phyloP scores from a whole-genome alignment of 2,113 vertebrate genomes.

The Crypturellus undulatus region DNA sequence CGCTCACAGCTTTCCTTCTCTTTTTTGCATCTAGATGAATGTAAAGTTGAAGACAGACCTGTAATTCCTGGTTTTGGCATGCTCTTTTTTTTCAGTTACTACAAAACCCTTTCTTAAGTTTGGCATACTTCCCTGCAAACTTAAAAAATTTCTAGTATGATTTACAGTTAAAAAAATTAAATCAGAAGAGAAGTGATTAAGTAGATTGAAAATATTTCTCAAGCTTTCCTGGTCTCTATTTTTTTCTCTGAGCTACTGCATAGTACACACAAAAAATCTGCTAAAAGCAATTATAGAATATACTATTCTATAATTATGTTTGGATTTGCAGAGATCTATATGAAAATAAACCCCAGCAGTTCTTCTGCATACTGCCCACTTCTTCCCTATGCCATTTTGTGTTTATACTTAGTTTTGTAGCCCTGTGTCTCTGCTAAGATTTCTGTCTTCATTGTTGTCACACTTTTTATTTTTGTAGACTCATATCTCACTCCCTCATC shows the following conservation, averaged over 20 bases:
- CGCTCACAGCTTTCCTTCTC: not conserved
- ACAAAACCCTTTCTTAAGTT: not conserved
- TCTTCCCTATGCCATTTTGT: not conserved
- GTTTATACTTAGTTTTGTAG: not conserved
- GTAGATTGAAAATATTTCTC: not conserved
- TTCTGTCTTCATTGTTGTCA: not conserved
- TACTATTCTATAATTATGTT: conserved; percentile 6
- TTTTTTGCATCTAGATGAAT: not conserved
- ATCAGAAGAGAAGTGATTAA: not conserved
- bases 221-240: not conserved
- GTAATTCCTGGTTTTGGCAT: not conserved
- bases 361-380: not conserved
- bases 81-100: not conserved
- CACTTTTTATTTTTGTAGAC: not conserved
- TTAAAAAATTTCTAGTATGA: not conserved
- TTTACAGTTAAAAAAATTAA: not conserved
- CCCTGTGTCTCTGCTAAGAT: not conserved
- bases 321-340: conserved; percentile 14
- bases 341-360: conserved; percentile 10
- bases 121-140: not conserved
- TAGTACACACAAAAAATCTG: not conserved
- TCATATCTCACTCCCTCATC: conserved; percentile 36
- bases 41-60: not conserved
- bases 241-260: not conserved
- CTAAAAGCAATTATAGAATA: not conserved